Evolutionary conservation across 2,888 invertebrate genomes (phyloP).

Genomic region (Lagria hirta): DNA sequence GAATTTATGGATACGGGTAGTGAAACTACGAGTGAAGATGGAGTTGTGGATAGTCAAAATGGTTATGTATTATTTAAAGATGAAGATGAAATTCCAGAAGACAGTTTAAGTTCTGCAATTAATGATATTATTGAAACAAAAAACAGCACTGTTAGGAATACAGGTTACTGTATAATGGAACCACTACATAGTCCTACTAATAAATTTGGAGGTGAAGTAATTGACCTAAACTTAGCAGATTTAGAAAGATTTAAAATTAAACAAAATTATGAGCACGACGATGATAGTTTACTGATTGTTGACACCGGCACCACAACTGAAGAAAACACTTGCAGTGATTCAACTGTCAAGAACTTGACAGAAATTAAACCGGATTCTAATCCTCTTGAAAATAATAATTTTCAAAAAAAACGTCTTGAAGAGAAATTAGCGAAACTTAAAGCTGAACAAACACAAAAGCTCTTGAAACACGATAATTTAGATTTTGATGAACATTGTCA

Average conservation of each 20-base stretch:
- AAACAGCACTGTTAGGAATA: conserved; percentile 41
- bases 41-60: conserved; percentile 61
- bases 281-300: conserved; percentile 61
- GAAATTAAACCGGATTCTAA: conserved; percentile 36
- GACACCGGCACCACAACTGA: conserved; percentile 62
- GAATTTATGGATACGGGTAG: conserved; percentile 87
- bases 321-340: conserved; percentile 59
- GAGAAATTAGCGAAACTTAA: conserved; percentile 38
- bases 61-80: conserved; percentile 70
- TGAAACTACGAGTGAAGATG: conserved; percentile 71
- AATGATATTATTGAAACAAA: conserved; percentile 40
- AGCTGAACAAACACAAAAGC: conserved; percentile 29
- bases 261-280: conserved; percentile 53
- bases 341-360: conserved; percentile 52
- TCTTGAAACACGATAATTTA: conserved; percentile 35
- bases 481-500: conserved; percentile 66
- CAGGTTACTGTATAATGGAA: conserved; percentile 47
- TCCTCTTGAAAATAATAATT: conserved; percentile 30
- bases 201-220: conserved; percentile 42
- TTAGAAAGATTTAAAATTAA: conserved; percentile 44
- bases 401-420: conserved; percentile 41
- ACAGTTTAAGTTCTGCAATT: conserved; percentile 48
- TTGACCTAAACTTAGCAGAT: conserved; percentile 45
- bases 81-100: conserved; percentile 50
- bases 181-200: no score